phyloP scores from a whole-genome alignment of 2,888 invertebrate genomes.

The Euphydryas editha region DNA sequence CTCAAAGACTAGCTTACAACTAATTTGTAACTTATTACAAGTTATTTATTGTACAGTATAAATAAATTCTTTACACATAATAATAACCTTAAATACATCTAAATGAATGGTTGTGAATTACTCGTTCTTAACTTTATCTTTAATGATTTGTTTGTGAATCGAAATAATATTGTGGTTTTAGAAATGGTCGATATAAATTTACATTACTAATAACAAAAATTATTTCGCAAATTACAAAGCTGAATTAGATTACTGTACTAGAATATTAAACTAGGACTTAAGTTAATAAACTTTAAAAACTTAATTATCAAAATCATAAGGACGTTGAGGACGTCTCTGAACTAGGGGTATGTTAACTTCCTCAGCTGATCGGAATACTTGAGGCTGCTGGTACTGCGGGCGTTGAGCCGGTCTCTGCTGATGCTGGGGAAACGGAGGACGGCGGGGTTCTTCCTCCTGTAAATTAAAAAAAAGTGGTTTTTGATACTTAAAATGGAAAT shows the following conservation, averaged over 20 bases:
- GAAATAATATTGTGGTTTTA: slow-evolving; percentile 16
- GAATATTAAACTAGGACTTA: slow-evolving; percentile 17
- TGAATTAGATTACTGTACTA: slow-evolving; percentile 29
- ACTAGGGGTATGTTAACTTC: slow-evolving; percentile 94
- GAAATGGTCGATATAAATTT: slow-evolving; percentile 6
- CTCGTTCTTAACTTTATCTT: background rate
- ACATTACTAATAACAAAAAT: slow-evolving; percentile 14
- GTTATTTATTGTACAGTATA: slow-evolving; percentile 68
- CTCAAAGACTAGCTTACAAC: slow-evolving; percentile 81
- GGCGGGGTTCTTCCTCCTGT: slow-evolving; percentile 64
- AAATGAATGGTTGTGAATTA: slow-evolving; percentile 36
- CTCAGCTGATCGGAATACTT: slow-evolving; percentile 93
- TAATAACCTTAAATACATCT: no score
- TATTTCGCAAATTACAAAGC: slow-evolving; percentile 37
- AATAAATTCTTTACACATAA: slow-evolving; percentile 62
- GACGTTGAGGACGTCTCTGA: slow-evolving; percentile 88
- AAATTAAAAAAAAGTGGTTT: background rate
- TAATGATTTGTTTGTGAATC: background rate
- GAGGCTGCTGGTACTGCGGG: slow-evolving; percentile 69
- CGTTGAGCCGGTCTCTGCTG: slow-evolving; percentile 31
- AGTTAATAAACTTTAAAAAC: slow-evolving; percentile 5
- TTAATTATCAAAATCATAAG: slow-evolving; percentile 77
- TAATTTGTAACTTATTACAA: slow-evolving; percentile 79
- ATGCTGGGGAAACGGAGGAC: slow-evolving; percentile 54
- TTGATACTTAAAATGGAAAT: background rate